A percentile compares a stretch with the other conserved stretches of the same genome.
These are phyloP conservation scores for Chloropsis hardwickii DNA, from an alignment of 2,113 vertebrate genomes.

Conservation along the genomic window DNA sequence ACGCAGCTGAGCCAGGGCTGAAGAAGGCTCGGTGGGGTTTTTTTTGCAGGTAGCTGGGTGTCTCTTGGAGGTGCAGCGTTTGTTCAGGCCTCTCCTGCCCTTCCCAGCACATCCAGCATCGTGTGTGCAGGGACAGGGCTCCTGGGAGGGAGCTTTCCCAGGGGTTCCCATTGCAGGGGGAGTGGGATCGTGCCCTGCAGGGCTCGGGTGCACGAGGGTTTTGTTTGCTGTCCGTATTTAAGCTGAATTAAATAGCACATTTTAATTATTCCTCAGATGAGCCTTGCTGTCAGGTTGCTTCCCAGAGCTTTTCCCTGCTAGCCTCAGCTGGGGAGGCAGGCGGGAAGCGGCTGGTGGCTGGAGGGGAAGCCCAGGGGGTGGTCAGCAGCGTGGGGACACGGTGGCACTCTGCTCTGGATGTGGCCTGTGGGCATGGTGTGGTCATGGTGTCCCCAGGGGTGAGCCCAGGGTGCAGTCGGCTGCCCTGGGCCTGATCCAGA, in stretches of 20 bases:
- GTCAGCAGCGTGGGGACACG: fast-evolving
- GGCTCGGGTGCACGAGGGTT: fast-evolving
- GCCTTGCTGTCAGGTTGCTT: background rate
- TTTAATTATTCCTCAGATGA: background rate
- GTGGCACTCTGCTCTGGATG: background rate
- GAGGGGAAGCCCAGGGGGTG: background rate
- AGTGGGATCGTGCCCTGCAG: background rate
- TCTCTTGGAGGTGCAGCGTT: fast-evolving
- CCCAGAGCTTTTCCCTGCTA: background rate
- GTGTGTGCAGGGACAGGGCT: fast-evolving
- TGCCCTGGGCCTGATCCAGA: background rate
- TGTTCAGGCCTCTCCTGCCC: background rate
- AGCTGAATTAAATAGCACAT: background rate
- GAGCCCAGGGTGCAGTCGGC: background rate
- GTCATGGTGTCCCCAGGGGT: background rate
- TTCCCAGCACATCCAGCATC: background rate
- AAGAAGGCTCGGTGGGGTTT: background rate
- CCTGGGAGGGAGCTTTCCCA: background rate
- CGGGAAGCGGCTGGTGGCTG: background rate
- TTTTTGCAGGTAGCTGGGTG: slow-evolving; percentile 43
- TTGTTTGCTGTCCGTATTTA: background rate
- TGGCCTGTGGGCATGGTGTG: fast-evolving
- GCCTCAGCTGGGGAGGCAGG: background rate
- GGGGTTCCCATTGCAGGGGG: background rate
- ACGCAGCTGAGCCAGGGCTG: slow-evolving; percentile 21